These are phyloP conservation scores for Hermaeophaga mercurialis DNA, from an alignment of 2,888 invertebrate species.

Conservation along the genomic window DNA sequence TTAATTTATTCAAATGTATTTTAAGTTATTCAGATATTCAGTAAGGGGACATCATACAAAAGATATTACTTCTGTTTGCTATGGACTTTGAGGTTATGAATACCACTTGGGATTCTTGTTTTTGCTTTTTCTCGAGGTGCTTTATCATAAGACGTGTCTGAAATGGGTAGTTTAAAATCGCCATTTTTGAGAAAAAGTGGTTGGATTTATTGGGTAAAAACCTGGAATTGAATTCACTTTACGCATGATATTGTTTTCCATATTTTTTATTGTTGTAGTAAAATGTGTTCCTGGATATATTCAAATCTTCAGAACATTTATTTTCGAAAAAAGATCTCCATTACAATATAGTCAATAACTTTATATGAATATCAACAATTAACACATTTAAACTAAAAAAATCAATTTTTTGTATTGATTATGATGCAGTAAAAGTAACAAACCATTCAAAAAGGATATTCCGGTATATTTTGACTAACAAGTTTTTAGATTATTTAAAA, in stretches of 20 bases:
- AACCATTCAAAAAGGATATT: too few species aligned
- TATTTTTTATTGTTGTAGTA: constrained; percentile 1
- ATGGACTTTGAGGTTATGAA: constrained; percentile 21
- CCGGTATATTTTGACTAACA: too few species aligned
- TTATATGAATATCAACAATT: too few species aligned
- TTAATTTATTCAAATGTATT: constrained; percentile 34
- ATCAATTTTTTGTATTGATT: too few species aligned
- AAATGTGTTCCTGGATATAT: too few species aligned
- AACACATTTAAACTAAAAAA: too few species aligned
- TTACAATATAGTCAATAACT: too few species aligned
- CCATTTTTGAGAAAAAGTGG: background rate
- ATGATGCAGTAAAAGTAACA: too few species aligned
- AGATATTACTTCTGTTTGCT: constrained; percentile 27
- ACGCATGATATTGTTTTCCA: background rate
- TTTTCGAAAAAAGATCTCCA: too few species aligned
- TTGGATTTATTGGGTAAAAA: constrained; percentile 4
- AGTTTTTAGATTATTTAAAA: too few species aligned
- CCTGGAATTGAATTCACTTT: background rate
- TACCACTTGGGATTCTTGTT: constrained; percentile 1
- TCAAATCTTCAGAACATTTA: too few species aligned
- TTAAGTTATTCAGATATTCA: constrained; percentile 31
- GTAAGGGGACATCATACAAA: constrained; percentile 21
- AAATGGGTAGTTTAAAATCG: constrained; percentile 12
- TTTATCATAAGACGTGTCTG: constrained; percentile 2
- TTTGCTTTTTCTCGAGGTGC: constrained; percentile 4